Evolutionary conservation across 2,113 vertebrate genomes (phyloP).

Genomic region (Recurvirostra avosetta): DNA sequence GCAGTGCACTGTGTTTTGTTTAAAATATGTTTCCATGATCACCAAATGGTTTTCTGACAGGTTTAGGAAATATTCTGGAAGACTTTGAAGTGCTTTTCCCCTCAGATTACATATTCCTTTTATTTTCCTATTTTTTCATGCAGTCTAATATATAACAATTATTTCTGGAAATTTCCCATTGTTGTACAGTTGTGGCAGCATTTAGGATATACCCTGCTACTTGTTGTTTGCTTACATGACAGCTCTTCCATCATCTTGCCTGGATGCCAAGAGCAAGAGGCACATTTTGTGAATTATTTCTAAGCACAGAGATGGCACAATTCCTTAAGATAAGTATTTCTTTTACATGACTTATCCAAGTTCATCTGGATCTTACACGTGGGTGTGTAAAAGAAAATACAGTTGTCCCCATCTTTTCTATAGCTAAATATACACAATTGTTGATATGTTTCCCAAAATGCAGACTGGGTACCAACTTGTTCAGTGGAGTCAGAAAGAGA

Average conservation of each 20-base stretch:
- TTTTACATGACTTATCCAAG: neutral
- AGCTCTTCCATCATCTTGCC: neutral
- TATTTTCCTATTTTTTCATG: neutral
- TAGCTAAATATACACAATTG: neutral
- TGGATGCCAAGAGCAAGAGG: neutral
- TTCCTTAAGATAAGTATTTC: neutral
- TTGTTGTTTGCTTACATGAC: neutral
- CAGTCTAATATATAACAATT: neutral
- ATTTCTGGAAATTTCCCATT: neutral
- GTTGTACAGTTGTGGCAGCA: neutral
- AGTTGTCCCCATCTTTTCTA: neutral
- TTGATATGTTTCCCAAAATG: neutral
- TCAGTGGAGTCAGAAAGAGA: neutral
- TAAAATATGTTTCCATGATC: neutral
- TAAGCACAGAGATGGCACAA: neutral
- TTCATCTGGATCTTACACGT: neutral
- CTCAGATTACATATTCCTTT: neutral
- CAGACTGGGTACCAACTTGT: neutral
- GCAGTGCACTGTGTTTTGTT: neutral
- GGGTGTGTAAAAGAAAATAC: neutral
- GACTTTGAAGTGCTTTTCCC: neutral
- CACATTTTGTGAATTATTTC: neutral
- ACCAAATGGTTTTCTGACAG: neutral
- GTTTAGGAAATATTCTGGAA: neutral
- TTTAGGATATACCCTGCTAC: neutral